Conservation (phyloP, 2,113 vertebrate species). For the Tetrao urogallus region DNA sequence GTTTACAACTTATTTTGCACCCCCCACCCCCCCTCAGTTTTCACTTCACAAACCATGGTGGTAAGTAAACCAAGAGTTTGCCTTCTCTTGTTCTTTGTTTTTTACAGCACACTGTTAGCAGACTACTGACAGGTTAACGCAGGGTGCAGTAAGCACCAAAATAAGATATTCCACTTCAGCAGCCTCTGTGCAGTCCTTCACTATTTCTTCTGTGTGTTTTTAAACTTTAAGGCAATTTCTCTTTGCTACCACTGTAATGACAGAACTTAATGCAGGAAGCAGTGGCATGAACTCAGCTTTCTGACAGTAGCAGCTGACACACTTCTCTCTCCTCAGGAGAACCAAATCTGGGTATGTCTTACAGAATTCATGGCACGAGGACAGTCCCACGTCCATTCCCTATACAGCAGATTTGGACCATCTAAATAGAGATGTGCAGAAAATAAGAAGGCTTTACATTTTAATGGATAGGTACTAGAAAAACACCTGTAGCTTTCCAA, state of each 20-base stretch:
- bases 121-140: neutral
- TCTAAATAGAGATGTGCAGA: rapidly evolving
- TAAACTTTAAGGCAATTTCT: constrained; percentile 8
- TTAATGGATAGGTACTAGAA: neutral
- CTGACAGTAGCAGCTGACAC: neutral
- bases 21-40: neutral
- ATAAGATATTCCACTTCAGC: neutral
- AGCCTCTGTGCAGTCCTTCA: constrained; percentile 38
- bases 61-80: constrained; percentile 40
- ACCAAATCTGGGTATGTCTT: neutral
- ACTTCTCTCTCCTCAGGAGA: neutral
- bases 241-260: neutral
- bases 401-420: neutral
- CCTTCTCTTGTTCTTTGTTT: neutral
- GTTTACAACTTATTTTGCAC: constrained; percentile 66
- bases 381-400: neutral
- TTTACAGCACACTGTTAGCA: constrained; percentile 32
- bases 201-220: neutral
- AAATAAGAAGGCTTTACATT: neutral
- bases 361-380: neutral
- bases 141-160: constrained; percentile 53
- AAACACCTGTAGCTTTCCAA: neutral
- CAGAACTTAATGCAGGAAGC: neutral
- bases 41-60: constrained; percentile 42
- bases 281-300: neutral